Evolutionary conservation across 2,888 invertebrate genomes (phyloP).

Genomic region (Protodeltote pygarga): DNA sequence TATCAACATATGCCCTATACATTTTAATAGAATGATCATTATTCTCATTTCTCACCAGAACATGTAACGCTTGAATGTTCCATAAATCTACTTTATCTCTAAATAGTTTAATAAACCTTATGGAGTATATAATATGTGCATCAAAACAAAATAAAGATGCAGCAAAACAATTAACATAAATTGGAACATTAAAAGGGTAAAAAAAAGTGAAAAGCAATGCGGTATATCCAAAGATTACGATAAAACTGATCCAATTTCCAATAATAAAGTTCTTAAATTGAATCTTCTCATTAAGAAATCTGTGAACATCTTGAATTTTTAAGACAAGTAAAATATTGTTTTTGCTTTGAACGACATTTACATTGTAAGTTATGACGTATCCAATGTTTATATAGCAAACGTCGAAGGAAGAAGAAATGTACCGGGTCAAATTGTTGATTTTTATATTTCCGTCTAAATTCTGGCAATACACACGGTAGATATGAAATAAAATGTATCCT

Average conservation of each 20-base stretch:
- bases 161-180: too few species aligned
- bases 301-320: neutral
- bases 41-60: neutral
- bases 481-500: neutral
- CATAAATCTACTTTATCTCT: conserved; percentile 22
- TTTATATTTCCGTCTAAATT: neutral
- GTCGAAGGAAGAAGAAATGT: neutral
- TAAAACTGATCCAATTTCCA: neutral
- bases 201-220: too few species aligned
- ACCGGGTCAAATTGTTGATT: neutral
- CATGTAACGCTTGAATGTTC: conserved; percentile 3
- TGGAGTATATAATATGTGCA: conserved; percentile 9
- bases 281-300: neutral
- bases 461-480: neutral
- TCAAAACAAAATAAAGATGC: too few species aligned
- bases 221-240: neutral
- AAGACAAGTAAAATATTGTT: neutral
- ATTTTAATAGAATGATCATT: neutral
- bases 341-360: neutral
- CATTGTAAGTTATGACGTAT: neutral
- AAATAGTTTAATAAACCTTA: conserved; percentile 6
- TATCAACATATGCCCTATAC: conserved; percentile 4
- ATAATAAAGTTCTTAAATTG: neutral
- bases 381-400: neutral
- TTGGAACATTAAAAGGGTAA: too few species aligned